These are phyloP conservation scores for Agapornis canus DNA, from an alignment of 2,797 vertebrate species.

Conservation along the genomic window DNA sequence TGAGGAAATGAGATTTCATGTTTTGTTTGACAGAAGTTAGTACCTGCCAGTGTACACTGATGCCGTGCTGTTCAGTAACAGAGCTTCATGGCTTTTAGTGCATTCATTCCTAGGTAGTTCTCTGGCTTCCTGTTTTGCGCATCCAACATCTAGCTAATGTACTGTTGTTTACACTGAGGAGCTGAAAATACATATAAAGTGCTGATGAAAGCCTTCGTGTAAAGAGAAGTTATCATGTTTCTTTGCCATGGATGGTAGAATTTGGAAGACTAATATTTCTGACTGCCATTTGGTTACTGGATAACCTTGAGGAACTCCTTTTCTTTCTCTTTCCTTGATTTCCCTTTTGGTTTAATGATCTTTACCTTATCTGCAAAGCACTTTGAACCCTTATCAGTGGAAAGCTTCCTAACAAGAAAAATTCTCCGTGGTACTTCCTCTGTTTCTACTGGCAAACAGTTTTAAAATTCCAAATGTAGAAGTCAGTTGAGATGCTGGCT, in stretches of 20 bases:
- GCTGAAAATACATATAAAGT: not conserved
- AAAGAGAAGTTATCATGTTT: not conserved
- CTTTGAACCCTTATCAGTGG: not conserved
- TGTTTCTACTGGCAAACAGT: not conserved
- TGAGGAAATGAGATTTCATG: not conserved
- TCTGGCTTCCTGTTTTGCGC: not conserved
- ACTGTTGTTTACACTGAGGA: not conserved
- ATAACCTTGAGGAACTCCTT: not conserved
- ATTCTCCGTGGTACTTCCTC: not conserved
- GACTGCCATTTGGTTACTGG: not conserved
- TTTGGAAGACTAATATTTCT: not conserved
- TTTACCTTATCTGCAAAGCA: not conserved
- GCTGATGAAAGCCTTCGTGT: not conserved
- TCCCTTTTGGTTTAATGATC: not conserved
- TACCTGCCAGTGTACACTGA: rapidly evolving
- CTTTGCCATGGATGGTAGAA: not conserved
- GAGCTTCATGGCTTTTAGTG: not conserved
- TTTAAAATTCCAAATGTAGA: not conserved
- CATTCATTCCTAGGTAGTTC: not conserved
- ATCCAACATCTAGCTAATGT: not conserved
- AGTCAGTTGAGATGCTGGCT: not conserved
- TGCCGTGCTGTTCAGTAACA: rapidly evolving
- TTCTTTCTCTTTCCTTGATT: not conserved
- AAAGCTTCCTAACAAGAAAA: not conserved
- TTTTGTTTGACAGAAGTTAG: not conserved